phyloP scores from a whole-genome alignment of 2,888 invertebrate species.

The Gymnocheta viridis region DNA sequence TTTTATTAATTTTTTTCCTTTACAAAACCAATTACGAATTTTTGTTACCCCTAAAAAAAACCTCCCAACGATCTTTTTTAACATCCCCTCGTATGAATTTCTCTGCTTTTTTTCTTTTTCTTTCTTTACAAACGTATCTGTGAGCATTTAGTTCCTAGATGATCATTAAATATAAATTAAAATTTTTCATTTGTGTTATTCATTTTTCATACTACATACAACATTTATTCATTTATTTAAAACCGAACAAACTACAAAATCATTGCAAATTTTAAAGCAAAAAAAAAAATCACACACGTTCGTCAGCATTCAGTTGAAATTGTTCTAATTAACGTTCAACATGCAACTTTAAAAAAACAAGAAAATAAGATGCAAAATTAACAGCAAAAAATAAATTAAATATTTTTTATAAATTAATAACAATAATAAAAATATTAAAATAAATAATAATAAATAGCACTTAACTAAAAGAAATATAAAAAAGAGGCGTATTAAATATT shows the following conservation, averaged over 20 bases:
- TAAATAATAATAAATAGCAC: slow-evolving; percentile 29
- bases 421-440: slow-evolving; percentile 12
- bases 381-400: slow-evolving; percentile 7
- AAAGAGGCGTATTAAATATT: slow-evolving; percentile 18
- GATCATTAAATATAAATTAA: slow-evolving; percentile 42
- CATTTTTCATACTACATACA: slow-evolving; percentile 5
- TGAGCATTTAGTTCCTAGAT: slow-evolving; percentile 64
- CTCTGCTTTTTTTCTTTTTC: background rate
- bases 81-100: slow-evolving; percentile 35
- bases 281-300: slow-evolving; percentile 53
- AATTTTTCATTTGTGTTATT: slow-evolving; percentile 38
- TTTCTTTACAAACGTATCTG: slow-evolving; percentile 27
- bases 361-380: slow-evolving; percentile 15
- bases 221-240: slow-evolving; percentile 18
- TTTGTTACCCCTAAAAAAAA: background rate
- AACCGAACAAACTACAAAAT: slow-evolving; percentile 56
- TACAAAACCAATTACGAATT: too few relatives aligned
- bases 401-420: slow-evolving; percentile 39
- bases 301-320: slow-evolving; percentile 70
- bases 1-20: too few relatives aligned
- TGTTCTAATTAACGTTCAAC: slow-evolving; percentile 71
- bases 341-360: slow-evolving; percentile 62
- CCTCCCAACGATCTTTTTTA: background rate
- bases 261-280: slow-evolving; percentile 49
- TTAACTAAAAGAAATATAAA: too few relatives aligned